Percentiles rank a stretch among this genome's conserved stretches.
Conservation (phyloP, 2,113 vertebrate genomes). For the Rhinopomastus cyanomelas region DNA sequence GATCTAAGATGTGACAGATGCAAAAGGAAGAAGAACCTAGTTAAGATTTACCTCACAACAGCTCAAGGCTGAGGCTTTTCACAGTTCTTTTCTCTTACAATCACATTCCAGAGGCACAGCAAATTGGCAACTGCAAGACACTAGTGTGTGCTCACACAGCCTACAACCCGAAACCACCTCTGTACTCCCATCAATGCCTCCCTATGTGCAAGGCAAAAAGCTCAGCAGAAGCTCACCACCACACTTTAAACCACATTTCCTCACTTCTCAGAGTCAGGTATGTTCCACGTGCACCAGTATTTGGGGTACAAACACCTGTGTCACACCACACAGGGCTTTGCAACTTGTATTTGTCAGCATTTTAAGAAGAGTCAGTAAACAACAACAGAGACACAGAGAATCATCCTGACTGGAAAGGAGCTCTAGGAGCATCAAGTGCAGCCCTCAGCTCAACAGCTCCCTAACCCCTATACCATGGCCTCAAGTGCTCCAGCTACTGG, state of each 20-base stretch:
- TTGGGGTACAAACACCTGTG: not conserved
- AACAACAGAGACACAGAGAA: not conserved
- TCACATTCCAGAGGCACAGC: not conserved
- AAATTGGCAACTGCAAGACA: not conserved
- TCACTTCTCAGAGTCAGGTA: not conserved
- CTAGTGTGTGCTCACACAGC: not conserved
- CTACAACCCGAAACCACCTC: not conserved
- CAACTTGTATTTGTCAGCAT: not conserved
- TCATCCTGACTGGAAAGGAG: no score
- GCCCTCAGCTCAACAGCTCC: no score
- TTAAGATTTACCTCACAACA: not conserved
- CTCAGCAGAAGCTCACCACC: not conserved
- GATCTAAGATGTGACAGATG: not conserved
- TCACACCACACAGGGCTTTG: not conserved
- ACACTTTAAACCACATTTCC: not conserved
- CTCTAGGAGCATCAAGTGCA: no score
- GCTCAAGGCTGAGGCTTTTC: not conserved
- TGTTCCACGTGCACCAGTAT: not conserved
- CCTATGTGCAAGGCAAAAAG: not conserved
- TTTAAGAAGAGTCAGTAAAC: not conserved
- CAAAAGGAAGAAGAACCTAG: not conserved
- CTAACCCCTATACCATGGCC: no score
- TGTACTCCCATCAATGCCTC: not conserved
- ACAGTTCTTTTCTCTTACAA: not conserved
- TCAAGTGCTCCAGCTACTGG: no score